Evolutionary conservation across 2,797 vertebrate genomes (phyloP), one percentile per base, ranked within the genome.

Genomic region (Macrochelys suwanniensis): DNA sequence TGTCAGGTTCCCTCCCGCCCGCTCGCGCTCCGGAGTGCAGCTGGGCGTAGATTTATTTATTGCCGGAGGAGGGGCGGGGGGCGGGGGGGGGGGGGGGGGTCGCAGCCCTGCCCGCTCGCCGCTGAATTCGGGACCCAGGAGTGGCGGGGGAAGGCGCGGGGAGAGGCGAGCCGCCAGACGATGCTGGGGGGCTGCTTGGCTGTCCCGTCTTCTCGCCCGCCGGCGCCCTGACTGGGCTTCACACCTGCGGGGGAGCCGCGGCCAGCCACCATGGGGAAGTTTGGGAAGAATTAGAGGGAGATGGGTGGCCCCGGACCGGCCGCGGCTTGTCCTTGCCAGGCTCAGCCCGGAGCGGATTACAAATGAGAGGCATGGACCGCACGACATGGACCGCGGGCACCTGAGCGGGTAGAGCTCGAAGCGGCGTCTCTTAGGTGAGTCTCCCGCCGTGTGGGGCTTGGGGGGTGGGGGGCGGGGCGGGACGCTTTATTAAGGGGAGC

Each of bases 371-470:
- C 84, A 13, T 47, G 82, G 84, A 76, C 50, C n/a, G 37, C 65
- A 53, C 92, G 45, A 56, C 83, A 42, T 3, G 84, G 83, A 84
- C 88, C 76, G n/a, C 23, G 33, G 96, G 95, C 76, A 82, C 50
- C 96, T 88, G 95, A 95, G 17, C 77, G 93, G 89, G 92, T 77
- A 88, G 90, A 94, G 87, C 86, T 89, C 89, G 88, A 92, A 80
- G 92, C 93, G 89, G 90, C 92, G 89, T 86, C 85, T 85, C 82
- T 51, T 80, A 95, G 95, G 59, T 82, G 89, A 95, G 85, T 79
- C 88, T 78, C 57, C 93, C 76, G 76, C 68, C 11, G 28, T 42
- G 87, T 83, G 54, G 33, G 84, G 74, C 19, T 9, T 5, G 59
- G 59, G 50, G 21, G 50, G 16, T 19, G 31, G 5, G 50, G 3